Evolutionary conservation across 2,797 vertebrate species (phyloP).

Genomic region (Enteromius afrohamiltoni): DNA sequence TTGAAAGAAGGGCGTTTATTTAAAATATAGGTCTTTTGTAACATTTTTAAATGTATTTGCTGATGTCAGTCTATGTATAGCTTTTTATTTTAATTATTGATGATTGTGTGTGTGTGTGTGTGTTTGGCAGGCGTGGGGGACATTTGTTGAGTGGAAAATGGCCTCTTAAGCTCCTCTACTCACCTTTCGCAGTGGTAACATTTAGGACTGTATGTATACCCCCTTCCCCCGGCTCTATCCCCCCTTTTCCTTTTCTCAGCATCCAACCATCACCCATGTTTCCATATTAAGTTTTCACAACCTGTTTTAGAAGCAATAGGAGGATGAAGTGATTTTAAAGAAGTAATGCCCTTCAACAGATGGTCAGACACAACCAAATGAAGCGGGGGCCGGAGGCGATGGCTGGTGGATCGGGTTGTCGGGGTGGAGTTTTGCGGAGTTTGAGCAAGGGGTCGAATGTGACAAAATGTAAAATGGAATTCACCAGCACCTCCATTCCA

Average conservation of each 20-base stretch:
- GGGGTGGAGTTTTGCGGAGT: constrained; percentile 48
- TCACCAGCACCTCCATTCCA: constrained; percentile 77
- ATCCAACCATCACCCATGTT: constrained; percentile 61
- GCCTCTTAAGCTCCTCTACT: constrained; percentile 78
- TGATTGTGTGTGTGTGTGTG: constrained; percentile 29
- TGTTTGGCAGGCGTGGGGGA: constrained; percentile 44
- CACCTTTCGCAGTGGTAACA: constrained; percentile 83
- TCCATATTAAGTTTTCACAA: constrained; percentile 73
- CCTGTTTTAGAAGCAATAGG: constrained; percentile 70
- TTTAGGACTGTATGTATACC: constrained; percentile 71
- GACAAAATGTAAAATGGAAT: constrained; percentile 90
- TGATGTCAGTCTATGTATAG: background rate
- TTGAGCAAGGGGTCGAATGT: constrained; percentile 73
- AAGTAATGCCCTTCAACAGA: constrained; percentile 83
- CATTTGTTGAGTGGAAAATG: constrained; percentile 82
- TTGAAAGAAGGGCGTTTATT: background rate
- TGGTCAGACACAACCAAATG: constrained; percentile 73
- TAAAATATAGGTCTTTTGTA: background rate
- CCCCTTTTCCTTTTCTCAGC: constrained; percentile 40
- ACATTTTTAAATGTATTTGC: background rate
- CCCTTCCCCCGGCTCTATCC: constrained; percentile 28
- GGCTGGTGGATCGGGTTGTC: constrained; percentile 42
- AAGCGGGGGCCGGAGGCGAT: constrained; percentile 49
- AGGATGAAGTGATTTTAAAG: constrained; percentile 79
- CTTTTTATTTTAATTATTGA: background rate